phyloP scores from a whole-genome alignment of 2,888 invertebrate genomes.

The Pyrrhosoma nymphula region DNA sequence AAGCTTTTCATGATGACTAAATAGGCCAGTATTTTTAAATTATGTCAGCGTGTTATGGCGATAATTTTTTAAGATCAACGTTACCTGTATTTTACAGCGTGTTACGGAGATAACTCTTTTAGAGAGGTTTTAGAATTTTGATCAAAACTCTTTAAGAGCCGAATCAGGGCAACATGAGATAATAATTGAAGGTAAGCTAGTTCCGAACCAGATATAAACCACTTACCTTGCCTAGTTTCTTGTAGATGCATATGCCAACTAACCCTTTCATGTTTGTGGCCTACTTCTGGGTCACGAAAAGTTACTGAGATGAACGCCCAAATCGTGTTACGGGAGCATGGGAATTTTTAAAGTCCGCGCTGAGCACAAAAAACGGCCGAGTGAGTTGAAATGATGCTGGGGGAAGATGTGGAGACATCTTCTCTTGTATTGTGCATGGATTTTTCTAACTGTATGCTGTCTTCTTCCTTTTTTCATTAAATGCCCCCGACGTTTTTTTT shows the following conservation, averaged over 20 bases:
- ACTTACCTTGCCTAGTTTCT: background rate
- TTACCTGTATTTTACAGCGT: too few relatives aligned
- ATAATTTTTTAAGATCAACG: too few relatives aligned
- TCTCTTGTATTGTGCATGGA: background rate
- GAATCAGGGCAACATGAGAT: too few relatives aligned
- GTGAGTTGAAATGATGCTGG: background rate
- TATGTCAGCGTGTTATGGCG: too few relatives aligned
- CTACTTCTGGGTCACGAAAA: background rate
- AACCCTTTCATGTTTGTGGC: background rate
- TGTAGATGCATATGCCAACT: too few relatives aligned
- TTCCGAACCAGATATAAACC: background rate
- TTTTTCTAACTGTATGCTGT: background rate
- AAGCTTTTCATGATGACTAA: too few relatives aligned
- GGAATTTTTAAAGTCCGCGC: background rate
- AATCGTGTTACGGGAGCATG: conserved; percentile 29
- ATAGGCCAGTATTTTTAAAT: too few relatives aligned
- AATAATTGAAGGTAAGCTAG: background rate
- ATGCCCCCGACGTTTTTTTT: background rate
- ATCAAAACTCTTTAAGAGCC: too few relatives aligned
- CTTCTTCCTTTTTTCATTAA: conserved; percentile 28
- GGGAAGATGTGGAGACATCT: background rate
- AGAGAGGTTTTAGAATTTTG: too few relatives aligned
- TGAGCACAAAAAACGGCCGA: background rate
- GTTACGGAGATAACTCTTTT: too few relatives aligned
- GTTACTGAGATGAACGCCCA: background rate